Percentiles rank a stretch among this genome's conserved stretches.
phyloP scores from a whole-genome alignment of 2,113 vertebrate species.

The Anthoscopus minutus region DNA sequence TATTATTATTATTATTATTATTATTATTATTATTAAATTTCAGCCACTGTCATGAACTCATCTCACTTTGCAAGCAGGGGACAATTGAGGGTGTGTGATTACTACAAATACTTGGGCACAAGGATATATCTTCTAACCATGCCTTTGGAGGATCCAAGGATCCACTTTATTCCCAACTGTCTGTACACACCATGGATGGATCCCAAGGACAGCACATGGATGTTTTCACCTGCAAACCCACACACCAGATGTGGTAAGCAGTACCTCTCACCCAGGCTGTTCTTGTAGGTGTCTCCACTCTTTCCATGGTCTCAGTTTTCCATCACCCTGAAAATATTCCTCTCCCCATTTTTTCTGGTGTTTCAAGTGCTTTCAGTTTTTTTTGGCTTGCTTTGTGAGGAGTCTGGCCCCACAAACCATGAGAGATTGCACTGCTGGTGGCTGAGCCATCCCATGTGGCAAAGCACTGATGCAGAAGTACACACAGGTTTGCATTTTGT shows the following conservation, averaged over 20 bases:
- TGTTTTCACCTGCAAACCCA: neutral
- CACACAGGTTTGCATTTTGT: neutral
- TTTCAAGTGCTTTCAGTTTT: neutral
- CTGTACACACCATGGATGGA: neutral
- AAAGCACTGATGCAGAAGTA: neutral
- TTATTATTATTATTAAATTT: neutral
- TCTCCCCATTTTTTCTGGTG: neutral
- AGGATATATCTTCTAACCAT: neutral
- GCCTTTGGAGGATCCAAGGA: neutral
- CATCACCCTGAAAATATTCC: neutral
- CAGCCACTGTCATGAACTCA: neutral
- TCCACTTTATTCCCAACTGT: neutral
- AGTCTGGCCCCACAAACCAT: neutral
- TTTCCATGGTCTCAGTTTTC: neutral
- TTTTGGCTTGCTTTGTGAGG: neutral
- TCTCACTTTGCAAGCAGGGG: neutral
- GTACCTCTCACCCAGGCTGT: neutral
- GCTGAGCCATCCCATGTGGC: neutral
- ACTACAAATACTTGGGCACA: neutral
- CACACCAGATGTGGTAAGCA: fast-evolving
- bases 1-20: too few species aligned
- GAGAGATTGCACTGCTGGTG: neutral
- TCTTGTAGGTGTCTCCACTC: neutral
- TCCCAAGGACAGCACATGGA: neutral
- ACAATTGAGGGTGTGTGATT: neutral